These are phyloP conservation scores for Tamias sibiricus DNA, from an alignment of 2,113 vertebrate species.

Conservation along the genomic window DNA sequence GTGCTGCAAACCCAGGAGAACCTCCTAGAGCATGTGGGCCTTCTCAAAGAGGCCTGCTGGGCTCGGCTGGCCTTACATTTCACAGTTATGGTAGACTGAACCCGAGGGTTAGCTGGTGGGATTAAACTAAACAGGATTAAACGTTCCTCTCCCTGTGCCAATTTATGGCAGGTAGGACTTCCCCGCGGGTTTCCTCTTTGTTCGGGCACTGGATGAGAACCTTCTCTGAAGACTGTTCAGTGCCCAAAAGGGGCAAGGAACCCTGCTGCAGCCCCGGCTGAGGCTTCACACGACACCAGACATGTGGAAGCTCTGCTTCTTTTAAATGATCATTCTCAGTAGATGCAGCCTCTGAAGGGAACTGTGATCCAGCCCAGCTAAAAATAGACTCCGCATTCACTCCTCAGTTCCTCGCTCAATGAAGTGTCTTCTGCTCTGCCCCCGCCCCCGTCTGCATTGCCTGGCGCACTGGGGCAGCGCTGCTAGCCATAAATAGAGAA, in stretches of 20 bases:
- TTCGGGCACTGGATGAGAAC: not conserved
- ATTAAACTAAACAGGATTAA: conserved; percentile 54
- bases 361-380: not conserved
- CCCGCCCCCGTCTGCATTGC: not conserved
- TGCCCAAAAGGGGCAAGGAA: not conserved
- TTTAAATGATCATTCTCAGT: not conserved
- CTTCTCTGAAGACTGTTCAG: not conserved
- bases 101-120: not conserved
- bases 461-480: not conserved
- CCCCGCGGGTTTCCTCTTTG: not conserved
- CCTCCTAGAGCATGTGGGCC: not conserved
- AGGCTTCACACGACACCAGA: not conserved
- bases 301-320: not conserved
- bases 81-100: not conserved
- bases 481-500: not conserved
- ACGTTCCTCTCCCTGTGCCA: not conserved
- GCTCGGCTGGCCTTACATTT: conserved; percentile 28
- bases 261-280: not conserved
- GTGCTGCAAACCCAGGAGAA: not conserved
- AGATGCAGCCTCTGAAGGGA: not conserved
- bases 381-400: not conserved
- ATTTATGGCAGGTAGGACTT: not conserved
- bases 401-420: not conserved
- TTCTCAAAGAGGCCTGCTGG: conserved; percentile 48
- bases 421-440: not conserved